These are phyloP conservation scores for Carpatolechia fugitivella DNA, from an alignment of 2,888 invertebrate genomes.

Conservation along the genomic window DNA sequence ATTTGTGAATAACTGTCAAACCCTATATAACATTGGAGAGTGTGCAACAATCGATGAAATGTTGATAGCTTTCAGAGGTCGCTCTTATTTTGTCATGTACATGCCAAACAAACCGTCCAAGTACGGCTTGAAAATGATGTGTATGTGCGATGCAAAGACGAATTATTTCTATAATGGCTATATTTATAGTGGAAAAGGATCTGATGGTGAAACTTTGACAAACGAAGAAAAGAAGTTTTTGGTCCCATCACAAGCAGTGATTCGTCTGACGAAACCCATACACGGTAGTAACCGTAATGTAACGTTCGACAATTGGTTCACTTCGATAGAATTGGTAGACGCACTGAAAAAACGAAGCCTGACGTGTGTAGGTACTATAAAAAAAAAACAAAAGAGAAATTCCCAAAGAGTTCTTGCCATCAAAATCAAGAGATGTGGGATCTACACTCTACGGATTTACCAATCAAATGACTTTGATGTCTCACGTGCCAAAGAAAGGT, in stretches of 20 bases:
- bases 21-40: conserved; percentile 20
- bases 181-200: conserved; percentile 7
- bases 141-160: conserved; percentile 11
- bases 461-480: not conserved
- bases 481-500: conserved; percentile 19
- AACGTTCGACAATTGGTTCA: conserved; percentile 26
- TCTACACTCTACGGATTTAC: too few relatives aligned
- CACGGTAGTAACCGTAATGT: conserved; percentile 6
- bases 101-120: conserved; percentile 23
- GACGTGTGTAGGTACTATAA: too few relatives aligned
- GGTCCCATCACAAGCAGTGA: not conserved
- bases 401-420: too few relatives aligned
- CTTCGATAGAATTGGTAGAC: conserved; percentile 24
- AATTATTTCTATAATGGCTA: conserved; percentile 12
- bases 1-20: conserved; percentile 26
- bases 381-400: conserved; percentile 1
- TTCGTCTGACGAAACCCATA: conserved; percentile 3
- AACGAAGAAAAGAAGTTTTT: not conserved
- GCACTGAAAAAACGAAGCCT: conserved; percentile 19
- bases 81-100: conserved; percentile 23
- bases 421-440: too few relatives aligned
- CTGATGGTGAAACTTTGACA: not conserved
- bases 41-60: conserved; percentile 27
- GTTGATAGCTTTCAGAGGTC: conserved; percentile 26
- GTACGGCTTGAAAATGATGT: conserved; percentile 17